These are phyloP conservation scores for Caretta caretta DNA, from an alignment of 2,113 vertebrate species.

Conservation along the genomic window DNA sequence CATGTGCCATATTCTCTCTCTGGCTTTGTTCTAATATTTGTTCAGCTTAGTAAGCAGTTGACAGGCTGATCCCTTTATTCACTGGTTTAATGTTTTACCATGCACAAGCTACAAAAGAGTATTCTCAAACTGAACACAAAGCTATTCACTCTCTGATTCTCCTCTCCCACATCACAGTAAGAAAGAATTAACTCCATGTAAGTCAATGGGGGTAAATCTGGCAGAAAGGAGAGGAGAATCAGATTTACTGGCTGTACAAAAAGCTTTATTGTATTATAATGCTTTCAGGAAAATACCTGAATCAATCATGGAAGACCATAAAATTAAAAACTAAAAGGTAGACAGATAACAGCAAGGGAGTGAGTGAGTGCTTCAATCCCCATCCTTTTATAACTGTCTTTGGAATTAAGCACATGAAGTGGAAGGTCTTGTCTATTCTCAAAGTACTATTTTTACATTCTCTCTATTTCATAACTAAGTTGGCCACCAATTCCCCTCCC, in stretches of 20 bases:
- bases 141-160: not conserved
- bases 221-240: not conserved
- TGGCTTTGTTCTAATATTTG: not conserved
- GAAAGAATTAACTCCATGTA: not conserved
- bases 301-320: not conserved
- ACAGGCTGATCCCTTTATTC: not conserved
- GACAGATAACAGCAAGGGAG: not conserved
- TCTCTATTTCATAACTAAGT: not conserved
- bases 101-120: not conserved
- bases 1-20: not conserved
- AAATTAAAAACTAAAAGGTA: not conserved
- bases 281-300: not conserved
- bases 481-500: not conserved
- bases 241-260: not conserved
- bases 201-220: not conserved
- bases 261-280: not conserved
- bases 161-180: not conserved
- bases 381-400: not conserved
- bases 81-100: not conserved
- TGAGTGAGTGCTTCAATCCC: not conserved
- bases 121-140: not conserved
- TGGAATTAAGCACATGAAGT: not conserved
- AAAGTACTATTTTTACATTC: not conserved
- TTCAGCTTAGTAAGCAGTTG: not conserved
- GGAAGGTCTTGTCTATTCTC: fast-evolving